Base-by-base conservation (phyloP, 2,797 vertebrate species). In the Sarcoramphus papa region DNA sequence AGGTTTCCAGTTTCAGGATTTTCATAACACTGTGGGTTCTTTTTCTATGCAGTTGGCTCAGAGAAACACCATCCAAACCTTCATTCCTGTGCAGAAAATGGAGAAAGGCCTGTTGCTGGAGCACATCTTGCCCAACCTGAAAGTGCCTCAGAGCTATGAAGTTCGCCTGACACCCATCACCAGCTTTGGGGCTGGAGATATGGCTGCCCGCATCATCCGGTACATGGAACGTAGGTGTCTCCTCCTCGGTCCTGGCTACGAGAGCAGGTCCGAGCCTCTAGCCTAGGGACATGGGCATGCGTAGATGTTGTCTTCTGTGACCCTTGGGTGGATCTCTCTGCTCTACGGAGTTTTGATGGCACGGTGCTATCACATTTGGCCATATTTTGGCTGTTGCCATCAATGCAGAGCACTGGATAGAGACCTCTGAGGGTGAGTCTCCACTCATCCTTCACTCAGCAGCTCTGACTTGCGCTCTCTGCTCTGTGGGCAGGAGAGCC, bases 211-310 rank as follows among this genome's bases (percentile, higher is more conserved):
- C 84, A 97, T 97, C 98, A 99, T 99, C 97, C 98, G 98, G 97
- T 99, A 99, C 97, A 99, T 98, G 75, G 99, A 99, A 96, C 99
- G 99, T 99, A 98, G 98, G 99, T 98, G 88, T 97, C 93, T 97
- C 57, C 84, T 95, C 76, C 85, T 93, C 10, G 1, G 24, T 88
- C 65, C 89, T 86, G 69, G 43, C 91, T 83, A 3, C 21, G 0
- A 78, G 69, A 94, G 76, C 79, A 93, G 62, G 47, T 53, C 76
- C 0, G 3, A 93, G 82, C 43, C 65, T 57, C 74, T 23, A 83
- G 50, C 78, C 72, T 33, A 84, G 72, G 60, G 9, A 35, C 40
- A 20, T 35, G 56, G n/a, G 22, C 74, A 21, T 70, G 74, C 6
- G 6, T 40, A 65, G 75, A 41, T 23, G 3, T 64, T 53, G 27